Evolutionary conservation across 2,888 invertebrate species (phyloP).

Genomic region (Rutpela maculata): DNA sequence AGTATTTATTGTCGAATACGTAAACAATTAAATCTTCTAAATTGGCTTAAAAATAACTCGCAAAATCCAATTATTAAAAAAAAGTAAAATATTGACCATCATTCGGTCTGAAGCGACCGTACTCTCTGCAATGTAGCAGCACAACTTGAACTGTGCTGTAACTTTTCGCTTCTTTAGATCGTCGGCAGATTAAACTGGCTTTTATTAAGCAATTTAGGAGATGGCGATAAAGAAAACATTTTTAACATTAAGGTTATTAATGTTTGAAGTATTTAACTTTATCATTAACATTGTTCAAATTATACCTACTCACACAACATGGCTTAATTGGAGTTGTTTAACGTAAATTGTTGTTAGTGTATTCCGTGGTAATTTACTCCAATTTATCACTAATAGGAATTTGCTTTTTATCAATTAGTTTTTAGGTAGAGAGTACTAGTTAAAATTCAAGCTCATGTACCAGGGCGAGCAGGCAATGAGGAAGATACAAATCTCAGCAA

Average conservation of each 20-base stretch:
- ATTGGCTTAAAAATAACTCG: too few relatives aligned
- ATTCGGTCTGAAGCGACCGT: not conserved
- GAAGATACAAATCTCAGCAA: not conserved
- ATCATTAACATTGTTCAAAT: constrained; percentile 30
- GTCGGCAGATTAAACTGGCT: constrained; percentile 12
- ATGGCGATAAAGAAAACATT: constrained; percentile 24
- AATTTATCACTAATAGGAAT: not conserved
- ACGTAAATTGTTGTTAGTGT: constrained; percentile 2
- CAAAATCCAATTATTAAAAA: too few relatives aligned
- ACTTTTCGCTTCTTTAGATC: constrained; percentile 11
- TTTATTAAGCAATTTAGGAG: constrained; percentile 33
- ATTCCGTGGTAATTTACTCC: not conserved
- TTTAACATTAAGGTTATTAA: constrained; percentile 18
- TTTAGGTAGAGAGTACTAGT: not conserved
- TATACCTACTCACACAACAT: not conserved
- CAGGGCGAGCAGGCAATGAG: not conserved
- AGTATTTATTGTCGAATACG: too few relatives aligned
- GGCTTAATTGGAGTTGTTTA: constrained; percentile 30
- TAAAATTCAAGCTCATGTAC: not conserved
- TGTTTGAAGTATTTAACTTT: constrained; percentile 23
- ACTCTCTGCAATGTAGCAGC: not conserved
- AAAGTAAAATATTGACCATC: not conserved
- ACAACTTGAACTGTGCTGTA: not conserved
- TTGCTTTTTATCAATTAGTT: not conserved
- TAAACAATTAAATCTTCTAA: too few relatives aligned